Evolutionary conservation across 2,888 invertebrate genomes (phyloP), one percentile per base, ranked within the genome.

Genomic region (Eupithecia vulgata): DNA sequence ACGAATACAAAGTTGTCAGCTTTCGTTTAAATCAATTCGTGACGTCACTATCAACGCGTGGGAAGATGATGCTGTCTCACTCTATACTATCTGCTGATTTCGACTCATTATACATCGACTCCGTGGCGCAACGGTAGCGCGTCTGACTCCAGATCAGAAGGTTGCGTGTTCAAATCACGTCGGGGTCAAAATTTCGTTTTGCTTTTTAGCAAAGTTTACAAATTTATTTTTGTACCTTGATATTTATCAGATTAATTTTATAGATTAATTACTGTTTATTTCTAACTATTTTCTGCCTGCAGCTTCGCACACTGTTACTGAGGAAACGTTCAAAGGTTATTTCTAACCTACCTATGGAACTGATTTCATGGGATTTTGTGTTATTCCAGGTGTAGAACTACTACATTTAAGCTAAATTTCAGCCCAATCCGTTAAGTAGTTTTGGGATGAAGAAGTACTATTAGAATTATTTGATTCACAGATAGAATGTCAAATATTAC

Each of bases 121-220:
- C 97, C 97, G 97, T 97, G 97, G 97, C 97, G 97, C 97, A 98
- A 98, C 97, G 98, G 97, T 98, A 98, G 97, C 97, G 98, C 97
- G 97, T 97, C 97, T 97, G 97, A 98, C 97, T 98, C 97, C 98
- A 98, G 97, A 97, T 98, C 98, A 97, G 97, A 98, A 98, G 98
- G 97, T 97, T 98, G 97, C 97, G 97, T 97, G 97, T 98, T 98
- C 97, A 97, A 97, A 97, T 97, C 97, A 97, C 97, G 97, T 97
- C 97, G 97, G 97, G 97, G 97, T 97, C 97, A 97, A 88, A 0
- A 25, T 59, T 74, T 82, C 79, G 65, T 76, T 82, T 81, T 82
- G 34, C 7, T 64, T 64, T 48, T 68, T 75, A 10, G 5, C 34
- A 35, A 74, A 30, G 30, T 71, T 77, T 79, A 74, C 30, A 12